phyloP scores from a whole-genome alignment of 1,140 invertebrate genomes.

The Dryas iulia region DNA sequence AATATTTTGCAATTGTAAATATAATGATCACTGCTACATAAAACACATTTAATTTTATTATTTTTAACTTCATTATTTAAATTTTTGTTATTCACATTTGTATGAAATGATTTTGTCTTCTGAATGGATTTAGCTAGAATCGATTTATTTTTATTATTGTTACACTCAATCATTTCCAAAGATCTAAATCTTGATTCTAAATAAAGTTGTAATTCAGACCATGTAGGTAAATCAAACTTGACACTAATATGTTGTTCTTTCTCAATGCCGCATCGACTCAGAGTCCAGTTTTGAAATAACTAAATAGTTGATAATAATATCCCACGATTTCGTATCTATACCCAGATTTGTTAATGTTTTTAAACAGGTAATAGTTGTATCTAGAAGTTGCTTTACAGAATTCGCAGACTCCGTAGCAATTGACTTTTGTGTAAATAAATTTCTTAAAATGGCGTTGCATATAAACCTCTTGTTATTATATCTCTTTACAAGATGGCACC shows the following conservation, averaged over 20 bases:
- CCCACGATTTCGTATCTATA: conserved; percentile 24
- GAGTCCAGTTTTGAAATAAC: conserved; percentile 38
- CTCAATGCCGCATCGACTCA: conserved; percentile 36
- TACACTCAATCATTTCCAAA: conserved; percentile 36
- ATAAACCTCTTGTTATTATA: conserved; percentile 40
- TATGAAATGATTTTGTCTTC: conserved; percentile 14
- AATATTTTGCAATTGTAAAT: conserved; percentile 40
- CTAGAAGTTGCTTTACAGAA: conserved; percentile 24
- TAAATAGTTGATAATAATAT: conserved; percentile 33
- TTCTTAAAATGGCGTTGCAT: conserved; percentile 36
- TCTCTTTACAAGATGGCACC: conserved; percentile 23
- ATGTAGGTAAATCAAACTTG: conserved; percentile 33
- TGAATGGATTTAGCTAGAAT: neutral
- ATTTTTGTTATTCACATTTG: neutral
- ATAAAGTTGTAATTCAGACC: conserved; percentile 26
- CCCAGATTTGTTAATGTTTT: conserved; percentile 32
- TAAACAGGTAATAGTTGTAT: conserved; percentile 36
- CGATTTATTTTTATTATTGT: neutral
- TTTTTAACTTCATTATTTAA: neutral
- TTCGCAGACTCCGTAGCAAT: conserved; percentile 27
- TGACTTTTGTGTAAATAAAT: conserved; percentile 30
- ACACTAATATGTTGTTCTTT: conserved; percentile 23
- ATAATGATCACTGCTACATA: conserved; percentile 36
- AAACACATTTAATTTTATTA: conserved; percentile 18
- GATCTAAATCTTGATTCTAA: conserved; percentile 38